Evolutionary conservation across 2,797 vertebrate genomes (phyloP).

Genomic region (Otolemur crassicaudatus): DNA sequence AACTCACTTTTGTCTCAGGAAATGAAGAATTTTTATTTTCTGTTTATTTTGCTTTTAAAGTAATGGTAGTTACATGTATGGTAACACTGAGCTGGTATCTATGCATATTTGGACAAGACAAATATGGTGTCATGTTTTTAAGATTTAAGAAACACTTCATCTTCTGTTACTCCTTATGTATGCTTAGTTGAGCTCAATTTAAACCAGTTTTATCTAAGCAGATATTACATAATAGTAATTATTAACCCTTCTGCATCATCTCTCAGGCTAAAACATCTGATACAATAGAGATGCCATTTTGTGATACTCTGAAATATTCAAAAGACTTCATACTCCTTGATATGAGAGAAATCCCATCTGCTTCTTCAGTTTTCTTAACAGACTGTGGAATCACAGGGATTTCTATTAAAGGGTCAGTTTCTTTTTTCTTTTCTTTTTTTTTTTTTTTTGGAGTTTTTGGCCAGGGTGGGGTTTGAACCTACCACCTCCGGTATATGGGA

Average conservation of each 20-base stretch:
- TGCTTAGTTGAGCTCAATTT: conserved; percentile 21
- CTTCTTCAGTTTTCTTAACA: conserved; percentile 23
- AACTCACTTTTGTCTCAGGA: neutral
- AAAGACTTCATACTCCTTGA: neutral
- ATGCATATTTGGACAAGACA: neutral
- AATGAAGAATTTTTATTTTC: conserved; percentile 48
- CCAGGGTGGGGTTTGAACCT: too few species aligned
- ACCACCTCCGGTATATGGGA: too few species aligned
- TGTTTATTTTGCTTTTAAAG: conserved; percentile 27
- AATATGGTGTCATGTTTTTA: neutral
- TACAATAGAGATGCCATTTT: neutral
- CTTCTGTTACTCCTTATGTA: neutral
- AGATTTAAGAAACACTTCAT: neutral
- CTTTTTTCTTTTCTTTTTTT: neutral
- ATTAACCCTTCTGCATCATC: neutral
- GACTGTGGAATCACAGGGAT: neutral
- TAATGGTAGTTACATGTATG: neutral
- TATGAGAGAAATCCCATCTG: neutral
- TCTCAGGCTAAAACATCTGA: neutral
- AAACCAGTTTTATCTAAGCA: conserved; percentile 24
- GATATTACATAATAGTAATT: conserved; percentile 15
- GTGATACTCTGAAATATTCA: neutral
- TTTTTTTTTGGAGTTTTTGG: too few species aligned
- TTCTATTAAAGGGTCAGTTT: neutral
- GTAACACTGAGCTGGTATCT: neutral